These are phyloP conservation scores for Eilema griseolum DNA, from an alignment of 2,888 invertebrate species.

Conservation along the genomic window DNA sequence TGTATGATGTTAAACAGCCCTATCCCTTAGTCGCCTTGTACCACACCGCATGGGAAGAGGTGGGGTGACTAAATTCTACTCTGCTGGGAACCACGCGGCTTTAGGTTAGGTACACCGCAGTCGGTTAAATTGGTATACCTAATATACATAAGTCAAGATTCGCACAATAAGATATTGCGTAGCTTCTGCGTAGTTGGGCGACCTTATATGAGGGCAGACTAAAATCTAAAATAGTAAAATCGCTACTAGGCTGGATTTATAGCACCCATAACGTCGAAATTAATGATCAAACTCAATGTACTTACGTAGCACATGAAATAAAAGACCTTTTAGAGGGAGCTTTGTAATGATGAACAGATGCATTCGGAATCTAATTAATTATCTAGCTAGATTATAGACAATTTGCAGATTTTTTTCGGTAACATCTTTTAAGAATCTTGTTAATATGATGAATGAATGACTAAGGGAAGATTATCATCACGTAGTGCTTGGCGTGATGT, in stretches of 20 bases:
- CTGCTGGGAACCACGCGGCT: too few relatives aligned
- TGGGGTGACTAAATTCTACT: too few relatives aligned
- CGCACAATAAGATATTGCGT: constrained; percentile 23
- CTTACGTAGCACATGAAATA: constrained; percentile 38
- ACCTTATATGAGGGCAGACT: constrained; percentile 54
- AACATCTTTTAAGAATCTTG: too few relatives aligned
- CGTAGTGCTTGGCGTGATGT: too few relatives aligned
- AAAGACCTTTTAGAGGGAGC: constrained; percentile 7
- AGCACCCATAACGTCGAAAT: constrained; percentile 65
- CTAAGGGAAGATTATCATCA: too few relatives aligned
- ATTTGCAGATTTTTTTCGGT: too few relatives aligned
- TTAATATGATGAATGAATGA: too few relatives aligned
- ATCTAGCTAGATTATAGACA: too few relatives aligned
- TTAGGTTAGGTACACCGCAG: too few relatives aligned
- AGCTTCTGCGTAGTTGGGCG: constrained; percentile 29
- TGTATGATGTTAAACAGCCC: too few relatives aligned
- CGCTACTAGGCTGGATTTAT: constrained; percentile 65
- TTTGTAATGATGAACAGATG: constrained; percentile 2
- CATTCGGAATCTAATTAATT: background rate
- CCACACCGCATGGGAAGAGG: too few relatives aligned
- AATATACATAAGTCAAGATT: constrained; percentile 8
- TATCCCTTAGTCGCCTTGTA: too few relatives aligned
- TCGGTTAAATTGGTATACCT: background rate
- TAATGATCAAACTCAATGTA: constrained; percentile 61
- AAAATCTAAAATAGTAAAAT: constrained; percentile 68